Conservation (phyloP, 2,797 vertebrate genomes). For the Phrynocephalus vlangalii region DNA sequence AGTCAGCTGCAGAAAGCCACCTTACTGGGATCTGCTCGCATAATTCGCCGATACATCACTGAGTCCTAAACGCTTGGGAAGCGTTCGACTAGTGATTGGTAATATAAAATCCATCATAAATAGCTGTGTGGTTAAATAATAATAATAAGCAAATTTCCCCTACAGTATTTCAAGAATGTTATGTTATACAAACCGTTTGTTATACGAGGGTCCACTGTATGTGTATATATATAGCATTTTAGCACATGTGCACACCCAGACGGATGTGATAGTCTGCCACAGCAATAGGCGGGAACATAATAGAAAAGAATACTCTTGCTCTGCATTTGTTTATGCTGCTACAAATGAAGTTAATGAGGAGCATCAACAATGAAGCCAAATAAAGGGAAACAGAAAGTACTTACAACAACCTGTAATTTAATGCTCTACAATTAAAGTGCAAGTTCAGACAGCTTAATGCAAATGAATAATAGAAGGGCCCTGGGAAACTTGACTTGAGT, state of each 20-base stretch:
- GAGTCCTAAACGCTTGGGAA: too few species aligned
- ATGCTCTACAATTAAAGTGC: conserved; percentile 36
- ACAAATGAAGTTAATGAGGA: conserved; percentile 13
- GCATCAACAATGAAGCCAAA: conserved; percentile 6
- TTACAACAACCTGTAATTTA: conserved; percentile 42
- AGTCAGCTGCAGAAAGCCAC: too few species aligned
- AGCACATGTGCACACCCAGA: too few species aligned
- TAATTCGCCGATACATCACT: too few species aligned
- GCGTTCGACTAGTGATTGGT: too few species aligned
- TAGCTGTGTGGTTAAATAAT: too few species aligned
- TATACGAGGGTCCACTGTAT: background rate
- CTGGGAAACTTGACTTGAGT: conserved; percentile 16
- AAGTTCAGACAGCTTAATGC: background rate
- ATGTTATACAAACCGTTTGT: too few species aligned
- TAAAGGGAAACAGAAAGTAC: conserved; percentile 33
- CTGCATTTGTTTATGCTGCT: conserved; percentile 27
- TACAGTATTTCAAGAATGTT: too few species aligned
- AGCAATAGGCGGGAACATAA: background rate
- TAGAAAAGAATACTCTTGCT: background rate
- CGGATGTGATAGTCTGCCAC: background rate
- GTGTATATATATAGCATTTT: too few species aligned
- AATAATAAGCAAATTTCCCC: too few species aligned
- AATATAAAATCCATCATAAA: too few species aligned
- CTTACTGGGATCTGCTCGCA: too few species aligned
- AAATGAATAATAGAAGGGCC: conserved; percentile 22